Evolutionary conservation across 2,888 invertebrate genomes (phyloP).

Genomic region (Lochmaea capreae): DNA sequence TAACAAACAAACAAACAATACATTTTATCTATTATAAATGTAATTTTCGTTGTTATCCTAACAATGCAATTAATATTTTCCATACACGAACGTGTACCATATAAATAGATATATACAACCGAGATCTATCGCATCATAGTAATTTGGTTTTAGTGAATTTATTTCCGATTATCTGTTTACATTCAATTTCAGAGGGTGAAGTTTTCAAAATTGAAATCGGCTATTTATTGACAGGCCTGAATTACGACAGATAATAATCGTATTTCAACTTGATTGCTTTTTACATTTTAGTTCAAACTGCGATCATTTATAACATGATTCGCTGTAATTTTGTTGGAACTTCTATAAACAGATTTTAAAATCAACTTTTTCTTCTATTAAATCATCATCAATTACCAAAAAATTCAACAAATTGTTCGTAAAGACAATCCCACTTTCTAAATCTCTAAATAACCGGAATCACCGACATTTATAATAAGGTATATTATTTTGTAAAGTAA

Average conservation of each 20-base stretch:
- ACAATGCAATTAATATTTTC: slow-evolving; percentile 13
- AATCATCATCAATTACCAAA: too few relatives aligned
- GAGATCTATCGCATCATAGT: slow-evolving; percentile 28
- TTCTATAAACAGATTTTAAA: too few relatives aligned
- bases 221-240: slow-evolving; percentile 31
- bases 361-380: too few relatives aligned
- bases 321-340: too few relatives aligned
- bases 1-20: background rate
- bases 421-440: too few relatives aligned
- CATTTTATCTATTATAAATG: background rate
- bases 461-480: too few relatives aligned
- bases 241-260: slow-evolving; percentile 31
- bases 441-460: too few relatives aligned
- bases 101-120: background rate
- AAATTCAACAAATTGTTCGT: too few relatives aligned
- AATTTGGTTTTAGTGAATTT: slow-evolving; percentile 42
- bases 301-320: slow-evolving; percentile 5
- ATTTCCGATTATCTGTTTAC: slow-evolving; percentile 45
- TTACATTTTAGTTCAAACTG: background rate
- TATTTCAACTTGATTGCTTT: slow-evolving; percentile 26
- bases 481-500: too few relatives aligned
- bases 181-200: slow-evolving; percentile 42
- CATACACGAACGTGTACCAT: background rate
- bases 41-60: slow-evolving; percentile 7
- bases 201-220: slow-evolving; percentile 44